Evolutionary conservation across 2,888 invertebrate species (phyloP).

Genomic region (Rosalia funebris): DNA sequence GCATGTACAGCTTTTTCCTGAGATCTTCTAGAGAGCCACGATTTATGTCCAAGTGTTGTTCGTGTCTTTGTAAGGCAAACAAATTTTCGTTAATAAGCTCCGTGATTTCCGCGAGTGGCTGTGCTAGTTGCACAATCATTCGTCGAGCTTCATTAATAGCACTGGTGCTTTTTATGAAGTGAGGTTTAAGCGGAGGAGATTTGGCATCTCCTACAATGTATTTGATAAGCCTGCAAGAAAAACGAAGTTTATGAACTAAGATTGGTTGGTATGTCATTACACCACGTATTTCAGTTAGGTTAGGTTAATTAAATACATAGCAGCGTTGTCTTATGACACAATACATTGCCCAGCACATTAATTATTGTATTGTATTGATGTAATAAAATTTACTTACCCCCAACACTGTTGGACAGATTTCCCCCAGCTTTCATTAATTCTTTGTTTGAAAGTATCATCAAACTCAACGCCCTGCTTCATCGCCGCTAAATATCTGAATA

Average conservation of each 20-base stretch:
- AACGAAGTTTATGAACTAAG: no score
- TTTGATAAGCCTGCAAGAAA: slow-evolving; percentile 48
- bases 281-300: no score
- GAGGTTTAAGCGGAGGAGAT: slow-evolving; percentile 49
- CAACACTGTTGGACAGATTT: slow-evolving; percentile 47
- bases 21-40: slow-evolving; percentile 48
- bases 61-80: slow-evolving; percentile 49
- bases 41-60: slow-evolving; percentile 40
- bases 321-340: no score
- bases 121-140: slow-evolving; percentile 54
- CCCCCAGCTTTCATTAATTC: slow-evolving; percentile 47
- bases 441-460: slow-evolving; percentile 24
- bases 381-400: slow-evolving; percentile 50
- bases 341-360: no score
- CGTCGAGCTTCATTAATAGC: slow-evolving; percentile 57
- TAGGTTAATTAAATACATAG: no score
- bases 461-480: slow-evolving; percentile 47
- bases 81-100: slow-evolving; percentile 57
- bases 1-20: slow-evolving; percentile 53
- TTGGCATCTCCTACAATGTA: slow-evolving; percentile 50
- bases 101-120: slow-evolving; percentile 58
- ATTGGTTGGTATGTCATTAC: no score
- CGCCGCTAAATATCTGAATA: slow-evolving; percentile 55
- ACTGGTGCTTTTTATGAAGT: slow-evolving; percentile 53
- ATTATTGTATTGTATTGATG: no score